Evolutionary conservation across 2,113 vertebrate genomes (phyloP).

Genomic region (Pomatostomus ruficeps): DNA sequence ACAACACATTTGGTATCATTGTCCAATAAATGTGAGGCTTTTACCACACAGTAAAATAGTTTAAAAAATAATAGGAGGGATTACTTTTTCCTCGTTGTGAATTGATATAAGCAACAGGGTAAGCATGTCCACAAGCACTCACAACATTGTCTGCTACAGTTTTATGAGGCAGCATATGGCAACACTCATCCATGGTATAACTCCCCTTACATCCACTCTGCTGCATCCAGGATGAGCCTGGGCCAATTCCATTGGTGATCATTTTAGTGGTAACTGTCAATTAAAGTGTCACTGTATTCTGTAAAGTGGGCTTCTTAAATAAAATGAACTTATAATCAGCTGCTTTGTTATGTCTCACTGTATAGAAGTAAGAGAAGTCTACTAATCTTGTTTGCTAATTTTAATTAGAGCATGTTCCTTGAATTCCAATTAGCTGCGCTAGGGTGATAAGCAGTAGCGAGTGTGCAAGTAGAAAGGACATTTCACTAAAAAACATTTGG

Average conservation of each 20-base stretch:
- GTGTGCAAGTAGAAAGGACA: background rate
- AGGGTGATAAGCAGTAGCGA: background rate
- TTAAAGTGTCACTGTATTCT: constrained; percentile 3
- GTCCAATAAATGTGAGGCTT: background rate
- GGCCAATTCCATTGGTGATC: background rate
- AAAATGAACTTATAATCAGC: constrained; percentile 1
- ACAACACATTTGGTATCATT: background rate
- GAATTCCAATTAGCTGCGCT: constrained; percentile 41
- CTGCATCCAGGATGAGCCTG: background rate
- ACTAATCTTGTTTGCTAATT: constrained; percentile 52
- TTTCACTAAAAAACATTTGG: background rate
- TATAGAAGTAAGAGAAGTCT: constrained; percentile 6
- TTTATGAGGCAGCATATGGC: background rate
- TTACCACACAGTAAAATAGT: background rate
- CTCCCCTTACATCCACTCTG: background rate
- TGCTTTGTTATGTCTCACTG: background rate
- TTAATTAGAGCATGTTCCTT: background rate
- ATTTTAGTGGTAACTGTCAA: constrained; percentile 17
- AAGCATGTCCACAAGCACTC: background rate
- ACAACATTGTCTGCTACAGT: background rate
- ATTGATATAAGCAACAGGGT: background rate
- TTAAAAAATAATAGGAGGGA: background rate
- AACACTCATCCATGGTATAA: background rate
- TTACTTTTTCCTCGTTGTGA: background rate
- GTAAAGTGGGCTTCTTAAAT: background rate